phyloP scores from a whole-genome alignment of 2,113 vertebrate species.

The Daphoenositta chrysoptera region DNA sequence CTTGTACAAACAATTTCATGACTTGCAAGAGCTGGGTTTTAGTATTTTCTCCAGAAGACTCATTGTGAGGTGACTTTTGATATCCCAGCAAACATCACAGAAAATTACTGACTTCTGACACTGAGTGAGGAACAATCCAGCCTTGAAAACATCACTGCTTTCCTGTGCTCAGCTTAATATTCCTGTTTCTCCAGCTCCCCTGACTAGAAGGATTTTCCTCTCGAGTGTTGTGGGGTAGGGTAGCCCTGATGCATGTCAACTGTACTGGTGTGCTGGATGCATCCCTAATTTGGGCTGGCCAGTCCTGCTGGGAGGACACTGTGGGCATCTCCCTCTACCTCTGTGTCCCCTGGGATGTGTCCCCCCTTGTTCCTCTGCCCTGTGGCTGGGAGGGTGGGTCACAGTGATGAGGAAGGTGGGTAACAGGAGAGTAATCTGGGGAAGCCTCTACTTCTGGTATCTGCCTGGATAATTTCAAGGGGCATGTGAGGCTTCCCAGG shows the following conservation, averaged over 20 bases:
- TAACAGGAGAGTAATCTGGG: not conserved
- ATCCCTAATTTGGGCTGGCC: not conserved
- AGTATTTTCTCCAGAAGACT: not conserved
- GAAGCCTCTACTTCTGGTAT: not conserved
- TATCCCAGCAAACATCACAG: not conserved
- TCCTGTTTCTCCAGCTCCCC: not conserved
- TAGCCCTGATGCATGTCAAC: accelerated
- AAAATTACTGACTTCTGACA: not conserved
- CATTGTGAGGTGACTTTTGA: not conserved
- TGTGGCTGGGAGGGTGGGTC: not conserved
- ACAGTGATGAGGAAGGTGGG: not conserved
- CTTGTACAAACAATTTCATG: not conserved
- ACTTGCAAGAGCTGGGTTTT: not conserved
- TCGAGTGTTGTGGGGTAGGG: not conserved
- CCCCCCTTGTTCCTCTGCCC: not conserved
- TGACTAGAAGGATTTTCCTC: not conserved
- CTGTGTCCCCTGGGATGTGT: not conserved
- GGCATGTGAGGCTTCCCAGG: not conserved
- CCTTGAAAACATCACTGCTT: not conserved
- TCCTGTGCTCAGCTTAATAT: not conserved
- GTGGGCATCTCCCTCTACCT: not conserved
- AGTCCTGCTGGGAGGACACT: not conserved
- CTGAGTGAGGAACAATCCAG: not conserved
- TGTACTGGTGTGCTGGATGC: not conserved
- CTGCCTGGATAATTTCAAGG: not conserved